phyloP scores from a whole-genome alignment of 2,113 vertebrate genomes.

The Carlito syrichta region DNA sequence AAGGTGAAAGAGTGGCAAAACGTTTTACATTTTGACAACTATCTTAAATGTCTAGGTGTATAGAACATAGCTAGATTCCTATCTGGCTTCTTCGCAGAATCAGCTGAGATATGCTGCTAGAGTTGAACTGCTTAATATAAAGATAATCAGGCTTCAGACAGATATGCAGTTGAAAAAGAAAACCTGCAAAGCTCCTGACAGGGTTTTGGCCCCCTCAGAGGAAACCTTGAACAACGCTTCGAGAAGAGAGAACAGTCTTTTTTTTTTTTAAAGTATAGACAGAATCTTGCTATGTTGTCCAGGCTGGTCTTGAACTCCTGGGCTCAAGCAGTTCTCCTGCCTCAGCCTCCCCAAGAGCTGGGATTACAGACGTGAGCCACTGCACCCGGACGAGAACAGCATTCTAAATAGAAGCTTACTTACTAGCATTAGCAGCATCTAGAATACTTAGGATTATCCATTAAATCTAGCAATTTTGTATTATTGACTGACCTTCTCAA shows the following conservation, averaged over 20 bases:
- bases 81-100: neutral
- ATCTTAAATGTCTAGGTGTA: neutral
- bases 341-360: too few relatives aligned
- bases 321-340: too few relatives aligned
- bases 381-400: too few relatives aligned
- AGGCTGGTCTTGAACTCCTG: too few relatives aligned
- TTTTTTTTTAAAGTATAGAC: too few relatives aligned
- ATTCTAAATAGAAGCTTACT: neutral
- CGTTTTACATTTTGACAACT: neutral
- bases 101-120: neutral
- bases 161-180: neutral
- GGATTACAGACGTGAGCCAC: too few relatives aligned
- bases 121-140: neutral
- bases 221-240: neutral
- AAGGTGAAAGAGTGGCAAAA: neutral
- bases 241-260: neutral
- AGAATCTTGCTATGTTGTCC: too few relatives aligned
- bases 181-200: neutral
- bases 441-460: neutral
- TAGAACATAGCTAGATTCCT: neutral
- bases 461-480: neutral
- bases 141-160: neutral
- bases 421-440: neutral
- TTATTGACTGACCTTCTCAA: neutral
- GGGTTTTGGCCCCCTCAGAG: neutral